Conservation (phyloP, 2,888 invertebrate species). For the Noctua pronuba region DNA sequence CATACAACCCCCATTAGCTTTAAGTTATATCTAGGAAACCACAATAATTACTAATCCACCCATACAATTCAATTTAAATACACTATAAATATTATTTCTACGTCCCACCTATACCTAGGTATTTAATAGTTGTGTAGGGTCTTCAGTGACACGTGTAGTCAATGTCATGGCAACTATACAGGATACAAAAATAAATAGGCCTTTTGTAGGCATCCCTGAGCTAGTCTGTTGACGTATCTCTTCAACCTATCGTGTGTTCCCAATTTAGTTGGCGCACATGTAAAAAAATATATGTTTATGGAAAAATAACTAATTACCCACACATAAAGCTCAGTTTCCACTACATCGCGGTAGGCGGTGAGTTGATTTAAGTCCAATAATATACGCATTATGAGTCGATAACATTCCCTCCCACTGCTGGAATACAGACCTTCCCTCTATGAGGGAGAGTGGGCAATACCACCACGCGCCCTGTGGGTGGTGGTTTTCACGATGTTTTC, state of each 20-base stretch:
- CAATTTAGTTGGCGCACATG: neutral
- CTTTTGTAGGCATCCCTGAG: neutral
- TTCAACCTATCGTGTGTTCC: neutral
- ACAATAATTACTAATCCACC: slow-evolving; percentile 6
- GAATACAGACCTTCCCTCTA: neutral
- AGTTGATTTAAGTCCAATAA: neutral
- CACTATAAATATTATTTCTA: neutral
- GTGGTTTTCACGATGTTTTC: too few species aligned
- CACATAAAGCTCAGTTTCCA: neutral
- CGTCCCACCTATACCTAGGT: neutral
- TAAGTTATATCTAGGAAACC: neutral
- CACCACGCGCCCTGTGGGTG: neutral
- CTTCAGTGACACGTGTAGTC: neutral
- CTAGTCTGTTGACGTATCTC: neutral
- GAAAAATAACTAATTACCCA: neutral
- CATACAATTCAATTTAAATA: slow-evolving; percentile 11
- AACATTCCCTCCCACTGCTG: neutral
- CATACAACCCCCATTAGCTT: neutral
- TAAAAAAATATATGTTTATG: neutral
- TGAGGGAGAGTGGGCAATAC: neutral
- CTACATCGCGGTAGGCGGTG: neutral
- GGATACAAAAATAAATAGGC: neutral
- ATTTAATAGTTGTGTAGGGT: neutral
- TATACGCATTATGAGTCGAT: neutral
- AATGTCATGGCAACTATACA: neutral